phyloP scores from a whole-genome alignment of 2,888 invertebrate species.

The Drosophila austrosaltans region DNA sequence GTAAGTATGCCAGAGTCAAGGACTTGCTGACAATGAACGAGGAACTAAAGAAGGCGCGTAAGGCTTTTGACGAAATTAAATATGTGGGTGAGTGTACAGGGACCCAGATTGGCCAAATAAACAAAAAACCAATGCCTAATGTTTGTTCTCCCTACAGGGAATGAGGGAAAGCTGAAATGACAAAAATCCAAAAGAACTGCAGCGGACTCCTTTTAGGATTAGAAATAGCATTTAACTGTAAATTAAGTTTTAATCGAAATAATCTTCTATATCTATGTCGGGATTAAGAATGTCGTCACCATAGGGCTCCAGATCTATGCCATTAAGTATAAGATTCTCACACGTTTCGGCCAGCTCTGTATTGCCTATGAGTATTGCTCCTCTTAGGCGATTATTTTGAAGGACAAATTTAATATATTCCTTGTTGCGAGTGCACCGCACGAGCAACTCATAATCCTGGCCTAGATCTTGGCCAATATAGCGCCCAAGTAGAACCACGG shows the following conservation, averaged over 20 bases:
- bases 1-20: slow-evolving; percentile 98
- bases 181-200: slow-evolving; percentile 56
- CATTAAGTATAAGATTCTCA: slow-evolving; percentile 98
- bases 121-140: not conserved
- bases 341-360: slow-evolving; percentile 99
- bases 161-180: slow-evolving; percentile 82
- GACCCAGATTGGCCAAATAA: not conserved
- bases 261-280: slow-evolving; percentile 98
- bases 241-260: slow-evolving; percentile 91
- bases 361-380: slow-evolving; percentile 97
- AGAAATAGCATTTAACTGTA: slow-evolving; percentile 26
- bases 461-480: slow-evolving; percentile 96
- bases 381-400: slow-evolving; percentile 92
- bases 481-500: slow-evolving; percentile 95
- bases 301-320: slow-evolving; percentile 93
- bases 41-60: slow-evolving; percentile 98
- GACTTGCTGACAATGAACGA: slow-evolving; percentile 99
- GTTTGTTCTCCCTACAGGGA: slow-evolving; percentile 62
- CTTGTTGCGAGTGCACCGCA: slow-evolving; percentile 91
- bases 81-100: slow-evolving; percentile 89
- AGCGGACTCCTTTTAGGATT: slow-evolving; percentile 19
- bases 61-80: slow-evolving; percentile 99
- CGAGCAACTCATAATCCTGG: slow-evolving; percentile 91
- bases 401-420: slow-evolving; percentile 96
- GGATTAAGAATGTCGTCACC: slow-evolving; percentile 97